Base-by-base conservation (phyloP, 2,797 vertebrate genomes). In the Enteromius viviparus region DNA sequence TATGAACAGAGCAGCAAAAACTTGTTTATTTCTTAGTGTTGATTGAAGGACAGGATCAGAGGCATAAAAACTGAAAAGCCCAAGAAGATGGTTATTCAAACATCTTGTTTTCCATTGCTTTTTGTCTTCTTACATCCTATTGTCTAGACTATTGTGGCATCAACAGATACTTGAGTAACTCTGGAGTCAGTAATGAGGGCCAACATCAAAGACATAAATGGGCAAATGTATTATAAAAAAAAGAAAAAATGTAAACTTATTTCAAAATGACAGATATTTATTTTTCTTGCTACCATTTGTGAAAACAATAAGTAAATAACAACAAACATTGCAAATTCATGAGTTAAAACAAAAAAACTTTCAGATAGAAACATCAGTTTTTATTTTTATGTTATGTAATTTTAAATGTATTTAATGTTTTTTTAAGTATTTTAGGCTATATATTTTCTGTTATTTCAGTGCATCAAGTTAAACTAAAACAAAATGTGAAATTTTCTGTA, bases 141-240 rank as follows among this genome's bases (percentile, higher is more conserved):
- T 37, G 45, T 32, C 49, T 19, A 17, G 10, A 65, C 23, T 17
- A 37, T 0, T 40, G 49, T 37, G 32, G 21, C 40, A 69, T 70
- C 12, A 45, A 62, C n/a, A 60, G 74, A 60, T 64, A 68, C 40
- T 77, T 45, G 17, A 47, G 47, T 40, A 69, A 21, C n/a, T 55
- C 11, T 37, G 9, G 53, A 53, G 49, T 10, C 4, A n/a, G 47
- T 49, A 51, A 47, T 19, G 69, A 74, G 45, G 19, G 2, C 26
- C 58, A 21, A 19, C 14, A 45, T 58, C 29, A 47, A 23, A 64
- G 4, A 26, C 8, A 45, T 64, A 10, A 45, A 29, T 21, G 14
- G 9, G n/a, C 4, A 71, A 68, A 32, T 14, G 47, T 26, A 26
- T 26, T 26, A 26, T n/a, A 0, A 55, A 21, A 3, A 49, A 49